Percentiles rank a stretch among this genome's conserved stretches.
Evolutionary conservation across 2,113 vertebrate genomes (phyloP).

Genomic region (Ondatra zibethicus): DNA sequence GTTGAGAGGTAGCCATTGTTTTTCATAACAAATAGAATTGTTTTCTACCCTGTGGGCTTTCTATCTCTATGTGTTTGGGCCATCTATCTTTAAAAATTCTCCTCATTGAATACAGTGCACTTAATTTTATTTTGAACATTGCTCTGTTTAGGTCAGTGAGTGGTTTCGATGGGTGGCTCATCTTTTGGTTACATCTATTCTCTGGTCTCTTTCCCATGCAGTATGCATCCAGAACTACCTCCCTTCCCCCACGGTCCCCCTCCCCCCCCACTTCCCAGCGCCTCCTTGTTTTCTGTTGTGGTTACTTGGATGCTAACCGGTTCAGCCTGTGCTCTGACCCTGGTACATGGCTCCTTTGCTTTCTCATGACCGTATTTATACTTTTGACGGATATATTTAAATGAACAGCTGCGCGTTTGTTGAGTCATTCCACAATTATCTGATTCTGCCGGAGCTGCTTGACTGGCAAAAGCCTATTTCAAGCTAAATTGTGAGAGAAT

Average conservation of each 20-base stretch:
- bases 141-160: background rate
- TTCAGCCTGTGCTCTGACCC: constrained; percentile 41
- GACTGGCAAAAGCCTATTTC: constrained; percentile 63
- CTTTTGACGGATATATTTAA: constrained; percentile 80
- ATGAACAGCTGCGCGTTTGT: constrained; percentile 76
- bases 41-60: background rate
- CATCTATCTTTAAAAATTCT: constrained; percentile 14
- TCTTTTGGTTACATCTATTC: background rate
- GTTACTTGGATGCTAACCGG: constrained; percentile 27
- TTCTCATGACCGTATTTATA: constrained; percentile 61
- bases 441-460: constrained; percentile 74
- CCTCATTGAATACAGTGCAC: background rate
- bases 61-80: background rate
- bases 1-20: background rate
- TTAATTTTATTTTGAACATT: constrained; percentile 31
- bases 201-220: background rate
- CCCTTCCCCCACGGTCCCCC: background rate
- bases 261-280: background rate
- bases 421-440: constrained; percentile 78
- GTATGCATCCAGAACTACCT: background rate
- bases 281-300: constrained; percentile 69
- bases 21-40: background rate
- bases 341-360: constrained; percentile 27
- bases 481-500: constrained; percentile 72
- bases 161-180: background rate